Percentiles rank a stretch among this genome's conserved stretches.
Evolutionary conservation across 1,140 invertebrate genomes (phyloP).

Genomic region (Lepidurus arcticus): DNA sequence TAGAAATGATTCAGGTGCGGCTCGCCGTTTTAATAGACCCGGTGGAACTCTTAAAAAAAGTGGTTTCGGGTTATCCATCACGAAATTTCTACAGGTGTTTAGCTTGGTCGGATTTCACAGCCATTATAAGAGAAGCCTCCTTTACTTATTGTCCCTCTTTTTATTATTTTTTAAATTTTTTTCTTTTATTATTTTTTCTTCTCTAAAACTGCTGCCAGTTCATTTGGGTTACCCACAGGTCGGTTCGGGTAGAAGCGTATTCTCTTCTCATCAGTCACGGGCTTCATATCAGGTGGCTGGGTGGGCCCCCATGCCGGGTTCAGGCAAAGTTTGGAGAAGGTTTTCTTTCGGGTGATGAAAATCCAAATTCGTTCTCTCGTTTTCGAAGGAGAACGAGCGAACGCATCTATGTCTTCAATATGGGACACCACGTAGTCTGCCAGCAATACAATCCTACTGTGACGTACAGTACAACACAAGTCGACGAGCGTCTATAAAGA

Average conservation of each 20-base stretch:
- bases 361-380: not conserved
- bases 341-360: conserved; percentile 13
- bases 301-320: not conserved
- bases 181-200: no score
- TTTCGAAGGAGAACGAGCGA: not conserved
- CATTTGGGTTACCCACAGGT: conserved; percentile 8
- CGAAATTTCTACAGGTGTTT: not conserved
- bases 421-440: not conserved
- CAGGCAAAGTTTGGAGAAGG: not conserved
- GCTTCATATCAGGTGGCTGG: not conserved
- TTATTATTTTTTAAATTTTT: no score
- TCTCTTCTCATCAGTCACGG: not conserved
- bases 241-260: not conserved
- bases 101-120: not conserved
- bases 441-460: not conserved
- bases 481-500: no score
- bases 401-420: not conserved
- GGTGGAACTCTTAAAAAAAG: no score
- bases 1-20: not conserved
- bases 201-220: not conserved
- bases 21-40: not conserved
- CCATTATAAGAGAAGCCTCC: not conserved
- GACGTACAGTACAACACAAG: not conserved
- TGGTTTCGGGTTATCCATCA: not conserved
- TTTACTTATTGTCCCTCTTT: not conserved